Conservation (phyloP, 2,113 vertebrate genomes). For the Cathartes aura region DNA sequence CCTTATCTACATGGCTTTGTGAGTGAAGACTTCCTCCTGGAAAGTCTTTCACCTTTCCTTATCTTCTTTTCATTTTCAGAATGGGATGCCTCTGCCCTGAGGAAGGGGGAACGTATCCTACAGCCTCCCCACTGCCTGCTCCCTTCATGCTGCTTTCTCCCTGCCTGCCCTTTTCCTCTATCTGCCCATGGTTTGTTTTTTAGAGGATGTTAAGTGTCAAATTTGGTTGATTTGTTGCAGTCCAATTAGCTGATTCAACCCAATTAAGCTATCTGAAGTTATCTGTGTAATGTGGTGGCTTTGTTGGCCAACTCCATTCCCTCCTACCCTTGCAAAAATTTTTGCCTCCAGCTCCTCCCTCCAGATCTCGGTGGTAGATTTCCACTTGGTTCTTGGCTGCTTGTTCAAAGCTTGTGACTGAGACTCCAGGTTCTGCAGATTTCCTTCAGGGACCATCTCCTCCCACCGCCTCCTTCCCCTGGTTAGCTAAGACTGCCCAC, state of each 20-base stretch:
- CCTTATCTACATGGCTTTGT: neutral
- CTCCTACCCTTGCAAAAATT: neutral
- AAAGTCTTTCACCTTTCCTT: neutral
- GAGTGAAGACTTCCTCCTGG: neutral
- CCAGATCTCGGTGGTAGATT: neutral
- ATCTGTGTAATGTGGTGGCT: slow-evolving; percentile 19
- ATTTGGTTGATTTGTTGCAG: slow-evolving; percentile 39
- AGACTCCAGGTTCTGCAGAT: neutral
- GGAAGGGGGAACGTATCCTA: neutral
- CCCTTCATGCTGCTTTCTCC: neutral
- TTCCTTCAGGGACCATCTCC: neutral
- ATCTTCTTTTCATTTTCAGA: neutral
- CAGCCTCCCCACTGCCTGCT: neutral
- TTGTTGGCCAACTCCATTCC: slow-evolving; percentile 18
- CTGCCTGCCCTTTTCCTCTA: neutral
- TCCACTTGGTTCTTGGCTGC: neutral
- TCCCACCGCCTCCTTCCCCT: neutral
- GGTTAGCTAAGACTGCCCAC: neutral
- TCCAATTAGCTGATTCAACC: slow-evolving; percentile 48
- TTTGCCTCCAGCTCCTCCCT: slow-evolving; percentile 14
- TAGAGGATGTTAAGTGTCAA: neutral
- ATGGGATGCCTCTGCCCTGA: neutral
- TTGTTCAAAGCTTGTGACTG: neutral
- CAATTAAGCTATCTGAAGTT: slow-evolving; percentile 46
- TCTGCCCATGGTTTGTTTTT: neutral